phyloP scores from a whole-genome alignment of 2,888 invertebrate species.

The Drosophila monieri region DNA sequence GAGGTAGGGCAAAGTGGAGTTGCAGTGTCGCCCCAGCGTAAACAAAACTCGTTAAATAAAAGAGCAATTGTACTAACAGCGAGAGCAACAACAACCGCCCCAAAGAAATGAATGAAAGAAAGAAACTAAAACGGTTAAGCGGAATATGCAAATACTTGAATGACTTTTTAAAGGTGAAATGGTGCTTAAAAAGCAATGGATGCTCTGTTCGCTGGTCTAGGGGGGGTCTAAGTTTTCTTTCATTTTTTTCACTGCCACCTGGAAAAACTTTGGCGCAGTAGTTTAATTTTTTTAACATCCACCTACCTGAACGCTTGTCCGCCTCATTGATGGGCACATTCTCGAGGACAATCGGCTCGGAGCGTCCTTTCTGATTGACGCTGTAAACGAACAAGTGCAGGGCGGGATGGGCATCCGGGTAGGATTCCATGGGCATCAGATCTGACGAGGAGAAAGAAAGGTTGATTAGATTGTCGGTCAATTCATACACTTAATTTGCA shows the following conservation, averaged over 20 bases:
- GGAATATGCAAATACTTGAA: conserved; percentile 82
- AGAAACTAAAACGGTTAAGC: conserved; percentile 77
- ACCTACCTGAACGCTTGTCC: conserved; percentile 91
- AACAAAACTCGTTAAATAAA: conserved; percentile 79
- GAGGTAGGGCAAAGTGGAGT: conserved; percentile 24
- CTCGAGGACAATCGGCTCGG: conserved; percentile 92
- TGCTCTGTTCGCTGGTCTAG: conserved; percentile 39
- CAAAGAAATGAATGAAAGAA: conserved; percentile 38
- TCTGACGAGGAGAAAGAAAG: conserved; percentile 62
- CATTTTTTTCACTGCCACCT: conserved; percentile 6
- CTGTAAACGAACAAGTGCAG: conserved; percentile 92
- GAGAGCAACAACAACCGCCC: conserved; percentile 33
- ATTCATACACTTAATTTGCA: not conserved
- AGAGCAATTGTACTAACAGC: conserved; percentile 77
- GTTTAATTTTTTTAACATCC: conserved; percentile 13
- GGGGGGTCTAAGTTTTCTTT: conserved; percentile 17
- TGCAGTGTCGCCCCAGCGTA: conserved; percentile 63
- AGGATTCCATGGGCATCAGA: conserved; percentile 83
- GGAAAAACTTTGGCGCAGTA: conserved; percentile 54
- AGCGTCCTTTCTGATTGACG: conserved; percentile 93
- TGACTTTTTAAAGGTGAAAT: conserved; percentile 82
- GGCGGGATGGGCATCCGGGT: conserved; percentile 85
- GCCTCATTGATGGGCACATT: conserved; percentile 95
- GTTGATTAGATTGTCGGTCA: conserved; percentile 10
- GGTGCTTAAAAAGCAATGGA: conserved; percentile 80